phyloP scores from a whole-genome alignment of 1,140 invertebrate species.

The Agrilus planipennis region DNA sequence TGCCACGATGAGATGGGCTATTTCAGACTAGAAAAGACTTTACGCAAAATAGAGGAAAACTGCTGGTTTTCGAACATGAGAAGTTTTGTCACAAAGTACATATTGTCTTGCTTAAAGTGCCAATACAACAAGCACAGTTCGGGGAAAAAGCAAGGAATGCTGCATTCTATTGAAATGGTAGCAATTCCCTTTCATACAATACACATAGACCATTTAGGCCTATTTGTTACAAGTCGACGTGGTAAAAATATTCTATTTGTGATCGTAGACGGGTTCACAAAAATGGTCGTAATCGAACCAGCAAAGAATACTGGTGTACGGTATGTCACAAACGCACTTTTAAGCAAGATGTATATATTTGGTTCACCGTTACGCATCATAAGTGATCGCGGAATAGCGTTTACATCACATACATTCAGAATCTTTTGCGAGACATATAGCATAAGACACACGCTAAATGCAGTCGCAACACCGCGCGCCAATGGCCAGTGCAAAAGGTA shows the following conservation, averaged over 20 bases:
- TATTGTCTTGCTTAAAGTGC: constrained; percentile 1
- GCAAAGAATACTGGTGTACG: constrained; percentile 4
- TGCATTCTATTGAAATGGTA: constrained; percentile 10
- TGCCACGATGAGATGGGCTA: constrained; percentile 24
- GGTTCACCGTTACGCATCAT: constrained; percentile 22
- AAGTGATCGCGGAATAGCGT: constrained; percentile 28
- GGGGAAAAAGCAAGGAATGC: constrained; percentile 2
- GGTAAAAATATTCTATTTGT: constrained; percentile 2
- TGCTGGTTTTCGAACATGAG: too few species aligned
- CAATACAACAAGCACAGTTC: constrained; percentile 2
- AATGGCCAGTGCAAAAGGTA: constrained; percentile 31
- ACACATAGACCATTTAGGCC: constrained; percentile 16
- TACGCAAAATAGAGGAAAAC: constrained; percentile 16
- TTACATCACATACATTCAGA: constrained; percentile 18
- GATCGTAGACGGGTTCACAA: constrained; percentile 22
- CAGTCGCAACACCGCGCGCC: constrained; percentile 25
- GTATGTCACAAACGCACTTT: neutral
- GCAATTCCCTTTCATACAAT: constrained; percentile 10
- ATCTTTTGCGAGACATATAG: too few species aligned
- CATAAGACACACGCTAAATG: constrained; percentile 21
- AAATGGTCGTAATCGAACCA: constrained; percentile 16
- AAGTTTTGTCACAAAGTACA: constrained; percentile 6
- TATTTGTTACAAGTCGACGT: neutral
- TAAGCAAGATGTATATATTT: constrained; percentile 16
- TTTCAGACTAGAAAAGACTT: constrained; percentile 19